These are phyloP conservation scores for Larimichthys polyactis DNA, from an alignment of 2,113 vertebrate genomes.

Conservation along the genomic window DNA sequence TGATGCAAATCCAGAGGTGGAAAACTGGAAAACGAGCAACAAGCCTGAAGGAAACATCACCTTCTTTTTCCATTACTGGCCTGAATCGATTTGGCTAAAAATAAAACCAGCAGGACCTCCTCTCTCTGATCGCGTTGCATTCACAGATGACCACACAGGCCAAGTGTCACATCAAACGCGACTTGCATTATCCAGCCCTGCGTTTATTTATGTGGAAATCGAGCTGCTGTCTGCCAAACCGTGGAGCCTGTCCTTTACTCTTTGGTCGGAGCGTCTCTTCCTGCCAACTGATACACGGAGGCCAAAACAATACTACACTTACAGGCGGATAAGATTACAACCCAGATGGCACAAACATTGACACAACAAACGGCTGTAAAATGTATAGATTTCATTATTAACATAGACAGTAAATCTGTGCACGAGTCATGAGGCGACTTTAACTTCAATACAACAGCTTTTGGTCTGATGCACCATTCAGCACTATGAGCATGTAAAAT, in stretches of 20 bases:
- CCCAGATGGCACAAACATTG: constrained; percentile 21
- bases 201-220: constrained; percentile 62
- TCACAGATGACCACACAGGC: constrained; percentile 44
- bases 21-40: constrained; percentile 15
- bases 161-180: constrained; percentile 48
- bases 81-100: constrained; percentile 64
- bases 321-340: background rate
- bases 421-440: background rate
- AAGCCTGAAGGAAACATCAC: constrained; percentile 39
- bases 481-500: background rate
- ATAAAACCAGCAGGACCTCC: constrained; percentile 49
- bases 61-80: constrained; percentile 57
- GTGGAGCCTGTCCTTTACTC: background rate
- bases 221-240: constrained; percentile 41
- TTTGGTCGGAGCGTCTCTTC: constrained; percentile 7
- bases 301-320: constrained; percentile 1
- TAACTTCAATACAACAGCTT: background rate
- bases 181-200: constrained; percentile 49
- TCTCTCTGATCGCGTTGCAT: constrained; percentile 40
- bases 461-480: background rate
- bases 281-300: constrained; percentile 27
- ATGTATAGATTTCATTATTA: background rate
- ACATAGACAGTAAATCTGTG: background rate
- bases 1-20: constrained; percentile 13
- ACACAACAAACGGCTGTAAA: background rate